Evolutionary conservation across 53 echinoderm and acorn worm genomes (phyloP), one percentile per base, ranked within the genome.

Genomic region (Apostichopus leukothele): DNA sequence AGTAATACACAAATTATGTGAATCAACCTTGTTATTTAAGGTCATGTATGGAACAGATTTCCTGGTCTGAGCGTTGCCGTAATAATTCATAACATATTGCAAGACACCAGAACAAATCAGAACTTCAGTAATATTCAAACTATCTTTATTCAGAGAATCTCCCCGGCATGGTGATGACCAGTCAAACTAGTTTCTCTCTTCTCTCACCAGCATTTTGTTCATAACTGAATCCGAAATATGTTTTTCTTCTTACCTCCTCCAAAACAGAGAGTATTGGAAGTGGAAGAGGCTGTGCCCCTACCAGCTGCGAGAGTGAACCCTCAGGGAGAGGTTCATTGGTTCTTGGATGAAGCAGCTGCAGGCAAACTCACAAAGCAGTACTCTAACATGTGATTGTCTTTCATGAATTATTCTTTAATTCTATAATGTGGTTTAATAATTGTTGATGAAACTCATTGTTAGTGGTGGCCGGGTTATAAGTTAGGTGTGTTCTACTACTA

Each of bases 291-390:
- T 4, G 90, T 90, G 6, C 93, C 93, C 13, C 79, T 99, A 52
- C 99, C 99, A 52, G 99, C 99, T 8, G 95, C 99, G 51, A 92
- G 93, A 63, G 99, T 99, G 3, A 86, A 92, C 39, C 91, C 94
- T 16, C 79, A 86, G 8, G 99, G 99, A 20, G 90, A 92, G 50
- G 91, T 99, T n/a, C 96, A 99, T 76, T 99, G 99, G 99, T 99
- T 99, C 86, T 61, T 99, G 60, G 99, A 99, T 78, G 91, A 91
- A 18, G 93, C 93, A 57, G 99, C 99, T 51, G 96, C 99, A 51
- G 84, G 86, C 12, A 89, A 95, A 23, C 92, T 96, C 18, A 88
- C 88, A 53, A 85, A 85, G 23, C 63, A 85, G 67, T 85, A 85
- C 67, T 85, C 85, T 18, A 85, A 85, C 85, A 85, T 85, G 85